Percentiles rank a stretch among this genome's conserved stretches.
Evolutionary conservation across 2,797 vertebrate species (phyloP).

Genomic region (Poeciliopsis turneri): DNA sequence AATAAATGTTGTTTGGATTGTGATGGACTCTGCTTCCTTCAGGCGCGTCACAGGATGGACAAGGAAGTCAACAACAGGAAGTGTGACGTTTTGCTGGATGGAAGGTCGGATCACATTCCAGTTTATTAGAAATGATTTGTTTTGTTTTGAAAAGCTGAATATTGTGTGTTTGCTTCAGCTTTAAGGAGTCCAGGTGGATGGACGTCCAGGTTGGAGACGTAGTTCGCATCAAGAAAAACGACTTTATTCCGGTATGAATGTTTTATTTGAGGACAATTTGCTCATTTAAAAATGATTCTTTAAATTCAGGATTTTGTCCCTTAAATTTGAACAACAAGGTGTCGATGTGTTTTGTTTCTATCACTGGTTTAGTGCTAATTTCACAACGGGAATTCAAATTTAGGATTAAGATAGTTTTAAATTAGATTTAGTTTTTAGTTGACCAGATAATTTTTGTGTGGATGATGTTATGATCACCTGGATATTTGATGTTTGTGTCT

Average conservation of each 20-base stretch:
- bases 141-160: neutral
- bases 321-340: neutral
- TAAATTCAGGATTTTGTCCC: neutral
- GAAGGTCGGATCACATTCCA: constrained; percentile 79
- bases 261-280: neutral
- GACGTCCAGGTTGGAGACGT: constrained; percentile 83
- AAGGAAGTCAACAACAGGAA: constrained; percentile 93
- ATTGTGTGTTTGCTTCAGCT: constrained; percentile 57
- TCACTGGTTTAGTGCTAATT: neutral
- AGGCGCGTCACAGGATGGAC: constrained; percentile 96
- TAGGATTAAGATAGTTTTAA: neutral
- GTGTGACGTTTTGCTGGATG: constrained; percentile 88
- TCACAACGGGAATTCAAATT: neutral
- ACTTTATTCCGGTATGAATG: constrained; percentile 80
- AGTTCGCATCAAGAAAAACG: constrained; percentile 82
- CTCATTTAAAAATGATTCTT: neutral
- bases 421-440: neutral
- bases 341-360: too few relatives aligned
- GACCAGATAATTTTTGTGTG: neutral
- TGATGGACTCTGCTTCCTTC: constrained; percentile 7
- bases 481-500: neutral
- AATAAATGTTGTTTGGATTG: neutral
- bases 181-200: constrained; percentile 79
- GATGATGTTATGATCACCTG: neutral
- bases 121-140: neutral